Percentiles rank a stretch among this genome's conserved stretches.
Evolutionary conservation across 2,888 invertebrate genomes (phyloP).

Genomic region (Lycaena phlaeas): DNA sequence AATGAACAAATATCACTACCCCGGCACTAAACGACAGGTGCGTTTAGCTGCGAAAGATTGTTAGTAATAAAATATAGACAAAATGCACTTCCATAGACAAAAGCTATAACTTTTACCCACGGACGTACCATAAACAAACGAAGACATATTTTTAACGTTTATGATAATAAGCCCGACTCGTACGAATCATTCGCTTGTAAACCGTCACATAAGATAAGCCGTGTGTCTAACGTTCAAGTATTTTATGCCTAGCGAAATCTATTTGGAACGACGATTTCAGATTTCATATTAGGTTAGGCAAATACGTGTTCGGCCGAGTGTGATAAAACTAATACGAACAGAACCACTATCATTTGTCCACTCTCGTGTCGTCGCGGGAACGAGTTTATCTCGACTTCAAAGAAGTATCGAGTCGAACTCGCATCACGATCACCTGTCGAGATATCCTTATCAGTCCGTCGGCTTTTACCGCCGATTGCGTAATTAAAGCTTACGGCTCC

Average conservation of each 20-base stretch:
- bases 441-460: slow-evolving; percentile 17
- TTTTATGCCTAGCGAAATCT: slow-evolving; percentile 9
- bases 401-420: slow-evolving; percentile 35
- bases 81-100: too few species aligned
- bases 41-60: too few species aligned
- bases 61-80: too few species aligned
- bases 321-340: slow-evolving; percentile 22
- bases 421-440: slow-evolving; percentile 15
- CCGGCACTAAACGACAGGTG: too few species aligned
- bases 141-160: too few species aligned
- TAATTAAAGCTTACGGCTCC: slow-evolving; percentile 23
- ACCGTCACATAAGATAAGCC: slow-evolving; percentile 1
- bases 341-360: slow-evolving; percentile 49
- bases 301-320: slow-evolving; percentile 19
- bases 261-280: slow-evolving; percentile 17
- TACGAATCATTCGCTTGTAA: background rate
- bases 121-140: too few species aligned
- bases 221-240: slow-evolving; percentile 6
- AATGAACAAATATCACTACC: too few species aligned
- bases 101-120: too few species aligned
- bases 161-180: background rate
- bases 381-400: slow-evolving; percentile 52
- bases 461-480: slow-evolving; percentile 19
- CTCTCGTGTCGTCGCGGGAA: slow-evolving; percentile 41
- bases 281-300: slow-evolving; percentile 19